Evolutionary conservation across 2,797 vertebrate genomes (phyloP).

Genomic region (Spondyliosoma cantharus): DNA sequence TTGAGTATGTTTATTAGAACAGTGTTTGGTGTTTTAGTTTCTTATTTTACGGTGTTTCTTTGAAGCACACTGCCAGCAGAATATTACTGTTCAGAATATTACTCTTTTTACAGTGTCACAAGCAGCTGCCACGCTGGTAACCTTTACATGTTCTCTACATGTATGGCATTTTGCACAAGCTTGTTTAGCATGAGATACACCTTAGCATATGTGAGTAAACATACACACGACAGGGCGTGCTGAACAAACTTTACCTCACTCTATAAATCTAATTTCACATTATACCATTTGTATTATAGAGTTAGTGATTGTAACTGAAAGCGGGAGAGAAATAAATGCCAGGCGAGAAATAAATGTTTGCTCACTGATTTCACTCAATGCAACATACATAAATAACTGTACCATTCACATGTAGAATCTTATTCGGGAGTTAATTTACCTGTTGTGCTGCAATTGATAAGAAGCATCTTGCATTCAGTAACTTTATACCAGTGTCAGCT

Average conservation of each 20-base stretch:
- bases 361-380: neutral
- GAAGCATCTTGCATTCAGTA: neutral
- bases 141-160: constrained; percentile 26
- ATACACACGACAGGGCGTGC: constrained; percentile 15
- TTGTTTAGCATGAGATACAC: constrained; percentile 20
- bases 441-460: neutral
- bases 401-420: too few species aligned
- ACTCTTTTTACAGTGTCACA: neutral
- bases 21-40: too few species aligned
- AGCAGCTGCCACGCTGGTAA: constrained; percentile 8
- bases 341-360: neutral
- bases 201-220: constrained; percentile 24
- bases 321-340: neutral
- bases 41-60: too few species aligned
- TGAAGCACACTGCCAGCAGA: too few species aligned
- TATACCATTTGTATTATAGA: neutral
- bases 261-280: neutral
- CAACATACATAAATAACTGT: neutral
- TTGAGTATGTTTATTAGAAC: too few species aligned
- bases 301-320: neutral
- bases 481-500: neutral
- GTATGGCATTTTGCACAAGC: constrained; percentile 29
- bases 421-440: neutral
- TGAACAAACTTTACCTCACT: neutral
- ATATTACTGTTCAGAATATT: too few species aligned